These are phyloP conservation scores for Autographa gamma DNA, from an alignment of 2,888 invertebrate species.

Conservation along the genomic window DNA sequence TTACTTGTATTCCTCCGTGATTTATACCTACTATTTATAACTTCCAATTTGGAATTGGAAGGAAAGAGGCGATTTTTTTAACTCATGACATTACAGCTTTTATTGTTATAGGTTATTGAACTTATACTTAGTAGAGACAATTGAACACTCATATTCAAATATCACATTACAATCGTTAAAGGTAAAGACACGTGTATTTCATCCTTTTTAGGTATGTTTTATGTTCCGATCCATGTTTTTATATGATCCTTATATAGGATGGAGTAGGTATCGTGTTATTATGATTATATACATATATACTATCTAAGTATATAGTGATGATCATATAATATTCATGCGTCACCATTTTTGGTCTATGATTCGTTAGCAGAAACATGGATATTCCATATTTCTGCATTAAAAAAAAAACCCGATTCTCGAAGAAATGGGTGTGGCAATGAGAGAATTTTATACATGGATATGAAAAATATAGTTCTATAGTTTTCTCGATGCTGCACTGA, in stretches of 20 bases:
- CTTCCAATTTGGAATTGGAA: too few species aligned
- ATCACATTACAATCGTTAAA: background rate
- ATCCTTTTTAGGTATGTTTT: slow-evolving; percentile 3
- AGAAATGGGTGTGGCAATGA: background rate
- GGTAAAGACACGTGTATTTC: background rate
- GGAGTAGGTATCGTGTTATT: slow-evolving; percentile 1
- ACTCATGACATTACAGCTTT: too few species aligned
- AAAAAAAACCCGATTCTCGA: too few species aligned
- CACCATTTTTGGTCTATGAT: slow-evolving; percentile 59
- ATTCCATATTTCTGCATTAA: background rate
- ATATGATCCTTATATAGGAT: slow-evolving; percentile 8
- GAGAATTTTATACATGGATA: too few species aligned
- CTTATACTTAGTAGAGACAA: background rate
- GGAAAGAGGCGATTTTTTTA: too few species aligned
- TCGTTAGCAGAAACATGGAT: slow-evolving; percentile 15
- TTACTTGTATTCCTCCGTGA: too few species aligned
- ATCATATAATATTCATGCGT: slow-evolving; percentile 58
- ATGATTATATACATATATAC: slow-evolving; percentile 5
- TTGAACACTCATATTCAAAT: background rate
- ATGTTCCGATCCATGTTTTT: background rate
- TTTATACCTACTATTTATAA: too few species aligned
- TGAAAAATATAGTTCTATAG: too few species aligned
- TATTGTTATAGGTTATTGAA: background rate
- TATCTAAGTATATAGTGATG: slow-evolving; percentile 40
- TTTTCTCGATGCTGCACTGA: too few species aligned